Conservation (phyloP, 2,888 invertebrate species). For the Xylophagus ater region DNA sequence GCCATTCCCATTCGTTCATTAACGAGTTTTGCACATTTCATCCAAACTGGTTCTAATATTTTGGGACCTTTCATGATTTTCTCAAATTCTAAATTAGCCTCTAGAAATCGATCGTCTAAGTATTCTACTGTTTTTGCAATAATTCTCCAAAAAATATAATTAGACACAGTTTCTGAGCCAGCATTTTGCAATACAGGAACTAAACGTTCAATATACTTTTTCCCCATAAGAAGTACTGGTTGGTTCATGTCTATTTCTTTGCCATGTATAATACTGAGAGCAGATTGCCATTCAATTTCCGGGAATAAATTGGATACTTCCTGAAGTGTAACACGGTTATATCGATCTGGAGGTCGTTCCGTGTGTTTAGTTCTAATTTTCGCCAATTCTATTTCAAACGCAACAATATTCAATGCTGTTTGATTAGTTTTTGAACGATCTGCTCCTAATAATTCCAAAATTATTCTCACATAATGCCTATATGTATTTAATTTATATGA, state of each 20-base stretch:
- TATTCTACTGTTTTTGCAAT: too few relatives aligned
- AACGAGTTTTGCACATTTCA: too few relatives aligned
- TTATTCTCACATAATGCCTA: too few relatives aligned
- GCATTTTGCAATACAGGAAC: background rate
- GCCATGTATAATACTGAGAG: conserved; percentile 3
- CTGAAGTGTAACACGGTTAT: too few relatives aligned
- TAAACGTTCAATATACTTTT: background rate
- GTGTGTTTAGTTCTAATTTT: too few relatives aligned
- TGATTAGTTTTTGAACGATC: background rate
- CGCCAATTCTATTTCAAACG: conserved; percentile 5
- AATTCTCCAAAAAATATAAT: conserved; percentile 3
- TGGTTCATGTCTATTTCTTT: conserved; percentile 2
- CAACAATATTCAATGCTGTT: conserved; percentile 2
- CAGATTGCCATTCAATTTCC: conserved; percentile 6
- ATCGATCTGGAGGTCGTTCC: too few relatives aligned
- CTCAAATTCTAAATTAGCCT: conserved; percentile 1
- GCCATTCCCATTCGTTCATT: too few relatives aligned
- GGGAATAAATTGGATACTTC: too few relatives aligned
- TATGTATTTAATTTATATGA: too few relatives aligned
- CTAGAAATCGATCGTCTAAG: too few relatives aligned
- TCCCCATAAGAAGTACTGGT: background rate
- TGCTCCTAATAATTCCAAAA: background rate
- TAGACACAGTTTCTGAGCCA: background rate
- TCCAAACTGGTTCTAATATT: background rate
- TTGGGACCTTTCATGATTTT: conserved; percentile 2